These are phyloP conservation scores for Formica selysi DNA, from an alignment of 1,140 invertebrate species.

Conservation along the genomic window DNA sequence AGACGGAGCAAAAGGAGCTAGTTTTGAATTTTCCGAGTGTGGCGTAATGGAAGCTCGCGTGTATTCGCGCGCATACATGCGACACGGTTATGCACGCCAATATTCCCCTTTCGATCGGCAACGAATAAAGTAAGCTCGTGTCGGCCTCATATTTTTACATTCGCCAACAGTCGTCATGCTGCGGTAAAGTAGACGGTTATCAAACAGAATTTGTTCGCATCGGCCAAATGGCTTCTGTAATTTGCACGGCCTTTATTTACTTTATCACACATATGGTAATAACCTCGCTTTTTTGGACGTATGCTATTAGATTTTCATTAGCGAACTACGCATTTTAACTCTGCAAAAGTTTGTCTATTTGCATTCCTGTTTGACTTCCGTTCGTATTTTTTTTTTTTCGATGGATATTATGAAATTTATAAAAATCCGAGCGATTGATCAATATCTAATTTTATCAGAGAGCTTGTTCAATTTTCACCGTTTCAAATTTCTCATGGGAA, in stretches of 20 bases:
- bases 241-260: constrained; percentile 32
- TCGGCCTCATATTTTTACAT: constrained; percentile 6
- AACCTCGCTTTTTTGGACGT: constrained; percentile 15
- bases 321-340: not conserved
- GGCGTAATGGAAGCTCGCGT: constrained; percentile 24
- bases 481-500: constrained; percentile 5
- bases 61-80: not conserved
- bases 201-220: constrained; percentile 17
- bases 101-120: constrained; percentile 22
- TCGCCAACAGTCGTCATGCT: not conserved
- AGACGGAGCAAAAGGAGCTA: not conserved
- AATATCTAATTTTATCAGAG: not conserved
- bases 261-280: constrained; percentile 24
- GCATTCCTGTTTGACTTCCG: constrained; percentile 15
- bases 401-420: not conserved
- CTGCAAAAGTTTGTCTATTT: constrained; percentile 27
- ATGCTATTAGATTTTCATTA: constrained; percentile 39
- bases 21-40: constrained; percentile 32
- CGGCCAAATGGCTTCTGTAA: not conserved
- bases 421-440: constrained; percentile 32
- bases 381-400: constrained; percentile 4
- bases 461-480: constrained; percentile 18
- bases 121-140: constrained; percentile 27
- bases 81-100: constrained; percentile 23
- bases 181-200: constrained; percentile 14